Conservation (phyloP, 2,888 invertebrate species). For the Dryomyza anilis region DNA sequence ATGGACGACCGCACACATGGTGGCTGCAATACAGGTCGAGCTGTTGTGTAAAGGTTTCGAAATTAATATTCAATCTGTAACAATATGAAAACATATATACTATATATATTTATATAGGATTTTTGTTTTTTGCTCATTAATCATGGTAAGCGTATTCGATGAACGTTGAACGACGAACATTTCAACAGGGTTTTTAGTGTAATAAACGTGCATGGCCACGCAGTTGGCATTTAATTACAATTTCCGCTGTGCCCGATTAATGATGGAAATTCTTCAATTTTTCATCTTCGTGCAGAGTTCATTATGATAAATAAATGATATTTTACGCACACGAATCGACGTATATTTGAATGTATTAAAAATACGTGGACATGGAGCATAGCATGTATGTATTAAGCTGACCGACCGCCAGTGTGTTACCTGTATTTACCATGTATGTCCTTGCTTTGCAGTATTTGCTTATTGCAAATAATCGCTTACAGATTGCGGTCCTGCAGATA, state of each 20-base stretch:
- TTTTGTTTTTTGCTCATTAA: not conserved
- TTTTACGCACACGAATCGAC: not conserved
- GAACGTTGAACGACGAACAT: not conserved
- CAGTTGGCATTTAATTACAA: slow-evolving; percentile 3
- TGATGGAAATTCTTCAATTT: slow-evolving; percentile 1
- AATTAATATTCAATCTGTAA: slow-evolving; percentile 1
- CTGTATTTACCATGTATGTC: too few relatives aligned
- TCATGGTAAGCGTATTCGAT: not conserved
- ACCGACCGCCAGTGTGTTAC: too few relatives aligned
- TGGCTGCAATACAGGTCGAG: not conserved
- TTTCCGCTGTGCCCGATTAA: not conserved
- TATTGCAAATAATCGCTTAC: not conserved
- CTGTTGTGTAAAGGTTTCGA: not conserved
- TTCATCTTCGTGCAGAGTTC: not conserved
- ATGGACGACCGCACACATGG: not conserved
- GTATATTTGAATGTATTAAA: not conserved
- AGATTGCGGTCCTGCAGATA: not conserved
- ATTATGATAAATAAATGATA: slow-evolving; percentile 13
- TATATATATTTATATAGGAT: not conserved
- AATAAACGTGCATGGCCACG: not conserved
- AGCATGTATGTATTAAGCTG: too few relatives aligned
- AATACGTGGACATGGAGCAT: too few relatives aligned
- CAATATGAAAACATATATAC: not conserved
- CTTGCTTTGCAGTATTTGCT: not conserved
- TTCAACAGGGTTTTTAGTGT: not conserved